Conservation (phyloP, 2,113 vertebrate species). For the Zosterops hypoxanthus region DNA sequence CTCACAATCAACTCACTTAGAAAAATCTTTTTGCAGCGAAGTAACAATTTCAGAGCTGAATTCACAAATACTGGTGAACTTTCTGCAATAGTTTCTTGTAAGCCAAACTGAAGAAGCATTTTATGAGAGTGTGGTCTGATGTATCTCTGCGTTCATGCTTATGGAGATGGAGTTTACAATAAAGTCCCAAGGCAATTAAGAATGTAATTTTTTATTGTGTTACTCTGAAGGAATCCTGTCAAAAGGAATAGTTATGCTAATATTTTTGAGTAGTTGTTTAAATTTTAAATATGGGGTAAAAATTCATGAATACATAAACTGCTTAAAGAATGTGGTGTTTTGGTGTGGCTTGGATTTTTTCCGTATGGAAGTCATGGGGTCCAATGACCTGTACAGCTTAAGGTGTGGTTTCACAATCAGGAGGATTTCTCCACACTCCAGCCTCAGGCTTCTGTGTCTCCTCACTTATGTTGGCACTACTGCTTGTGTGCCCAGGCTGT, state of each 20-base stretch:
- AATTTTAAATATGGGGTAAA: neutral
- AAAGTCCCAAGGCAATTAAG: neutral
- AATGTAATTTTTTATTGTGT: neutral
- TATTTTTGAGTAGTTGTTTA: neutral
- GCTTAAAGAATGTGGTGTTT: neutral
- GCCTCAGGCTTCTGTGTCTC: neutral
- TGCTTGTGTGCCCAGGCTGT: neutral
- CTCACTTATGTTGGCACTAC: rapidly evolving
- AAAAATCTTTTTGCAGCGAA: neutral
- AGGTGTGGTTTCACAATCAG: neutral
- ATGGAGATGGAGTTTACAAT: neutral
- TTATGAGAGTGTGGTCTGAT: neutral
- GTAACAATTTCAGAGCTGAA: neutral
- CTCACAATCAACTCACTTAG: neutral
- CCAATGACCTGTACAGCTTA: neutral
- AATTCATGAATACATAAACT: neutral
- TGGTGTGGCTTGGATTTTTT: neutral
- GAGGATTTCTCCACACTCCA: neutral
- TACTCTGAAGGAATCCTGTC: neutral
- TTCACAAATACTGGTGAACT: neutral
- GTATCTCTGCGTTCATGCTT: neutral
- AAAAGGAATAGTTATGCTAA: neutral
- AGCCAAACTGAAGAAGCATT: neutral
- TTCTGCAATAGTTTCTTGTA: neutral
- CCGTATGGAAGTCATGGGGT: neutral